Base-by-base conservation (phyloP, 2,888 invertebrate species). In the Enchytraeus crypticus region DNA sequence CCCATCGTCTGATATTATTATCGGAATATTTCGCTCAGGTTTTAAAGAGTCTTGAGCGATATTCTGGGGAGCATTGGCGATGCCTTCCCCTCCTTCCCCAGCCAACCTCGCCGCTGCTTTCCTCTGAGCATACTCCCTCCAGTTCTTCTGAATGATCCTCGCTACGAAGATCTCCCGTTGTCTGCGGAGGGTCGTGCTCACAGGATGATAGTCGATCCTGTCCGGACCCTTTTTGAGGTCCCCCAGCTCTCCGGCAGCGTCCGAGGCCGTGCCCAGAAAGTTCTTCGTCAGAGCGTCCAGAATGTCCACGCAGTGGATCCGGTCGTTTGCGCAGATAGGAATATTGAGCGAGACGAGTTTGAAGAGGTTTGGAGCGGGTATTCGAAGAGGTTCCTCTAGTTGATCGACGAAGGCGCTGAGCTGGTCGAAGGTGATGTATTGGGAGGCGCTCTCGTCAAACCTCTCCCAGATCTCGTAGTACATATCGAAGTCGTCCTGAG, bases 271-370 rank as follows among this genome's bases (percentile, higher is more conserved):
- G 66, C 95, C 95, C 82, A 97, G 92, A 85, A 96, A 96, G 86
- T 96, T 93, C 82, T 93, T 93, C 65, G 97, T 97, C 73, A 97
- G 85, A 8, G 95, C 95, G 83, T 97, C 96, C 78, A 97, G 84
- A 76, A 97, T 95, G 83, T 97, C 96, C 78, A 95, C 93, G 82
- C 96, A 97, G 84, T 91, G 93, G 87, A 95, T 92, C 82, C 89
- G 85, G 81, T 96, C 95, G 71, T 90, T 80, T 81, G 92, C 91
- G 83, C 95, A 97, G 80, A 97, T 96, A 70, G 95, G 91, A 80
- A 97, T 95, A 82, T 96, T 93, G 91, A 97, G 91, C 74, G 92
- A 91, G 78, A 96, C 92, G 79, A 97, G 90, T 85, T 95, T 93
- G 84, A 92, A 95, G 29, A 57, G 55, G 82, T 96, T 96, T 71